A percentile compares a stretch with the other conserved stretches of the same genome.
Conservation (phyloP, 2,113 vertebrate genomes). For the Lipophrys pholis region DNA sequence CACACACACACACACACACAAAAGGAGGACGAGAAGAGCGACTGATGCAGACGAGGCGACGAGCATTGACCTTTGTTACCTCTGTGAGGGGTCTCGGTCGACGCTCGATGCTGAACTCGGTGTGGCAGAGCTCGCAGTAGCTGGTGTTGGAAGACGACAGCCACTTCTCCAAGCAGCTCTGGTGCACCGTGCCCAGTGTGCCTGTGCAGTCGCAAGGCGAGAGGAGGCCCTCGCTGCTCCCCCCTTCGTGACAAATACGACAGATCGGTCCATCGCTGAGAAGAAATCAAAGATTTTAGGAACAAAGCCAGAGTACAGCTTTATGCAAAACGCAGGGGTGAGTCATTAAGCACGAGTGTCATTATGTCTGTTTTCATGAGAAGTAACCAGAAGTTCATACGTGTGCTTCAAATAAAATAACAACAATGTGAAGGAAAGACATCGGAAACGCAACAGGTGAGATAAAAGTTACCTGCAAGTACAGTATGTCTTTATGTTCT, state of each 20-base stretch:
- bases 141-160: constrained; percentile 97
- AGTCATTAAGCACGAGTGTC: too few species aligned
- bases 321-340: background rate
- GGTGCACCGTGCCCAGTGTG: constrained; percentile 94
- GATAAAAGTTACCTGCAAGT: too few species aligned
- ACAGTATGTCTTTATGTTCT: too few species aligned
- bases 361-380: too few species aligned
- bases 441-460: too few species aligned
- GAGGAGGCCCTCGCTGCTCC: constrained; percentile 87
- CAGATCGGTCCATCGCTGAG: constrained; percentile 95
- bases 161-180: constrained; percentile 97
- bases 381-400: too few species aligned
- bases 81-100: constrained; percentile 91
- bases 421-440: too few species aligned
- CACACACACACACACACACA: background rate
- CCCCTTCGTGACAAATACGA: constrained; percentile 96
- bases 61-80: constrained; percentile 83
- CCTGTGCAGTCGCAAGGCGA: constrained; percentile 95
- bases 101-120: constrained; percentile 93
- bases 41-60: constrained; percentile 49
- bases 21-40: constrained; percentile 7
- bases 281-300: background rate
- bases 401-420: too few species aligned
- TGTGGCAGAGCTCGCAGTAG: constrained; percentile 98
- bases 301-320: background rate